These are phyloP conservation scores for Ctenopoma kingsleyae DNA, from an alignment of 2,797 vertebrate genomes.

Conservation along the genomic window DNA sequence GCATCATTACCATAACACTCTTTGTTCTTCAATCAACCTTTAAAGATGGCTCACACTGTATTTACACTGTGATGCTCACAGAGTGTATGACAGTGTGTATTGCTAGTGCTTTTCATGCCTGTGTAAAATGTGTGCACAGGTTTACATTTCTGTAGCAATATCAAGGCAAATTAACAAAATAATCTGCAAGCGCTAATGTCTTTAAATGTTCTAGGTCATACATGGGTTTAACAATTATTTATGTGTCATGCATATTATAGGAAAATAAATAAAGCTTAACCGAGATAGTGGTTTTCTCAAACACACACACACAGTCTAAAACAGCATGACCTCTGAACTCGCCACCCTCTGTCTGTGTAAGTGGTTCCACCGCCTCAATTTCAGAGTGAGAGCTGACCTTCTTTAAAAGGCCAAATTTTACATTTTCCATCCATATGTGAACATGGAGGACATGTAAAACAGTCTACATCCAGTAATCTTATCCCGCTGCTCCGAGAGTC, in stretches of 20 bases:
- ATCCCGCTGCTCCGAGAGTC: conserved; percentile 25
- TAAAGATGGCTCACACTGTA: conserved; percentile 33
- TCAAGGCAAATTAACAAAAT: conserved; percentile 11
- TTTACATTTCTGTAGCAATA: conserved; percentile 33
- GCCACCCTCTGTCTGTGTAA: neutral
- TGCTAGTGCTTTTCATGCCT: neutral
- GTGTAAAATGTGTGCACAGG: conserved; percentile 15
- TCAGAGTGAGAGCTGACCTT: conserved; percentile 32
- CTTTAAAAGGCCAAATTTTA: conserved; percentile 49
- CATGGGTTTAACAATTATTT: conserved; percentile 31
- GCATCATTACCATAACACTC: conserved; percentile 40
- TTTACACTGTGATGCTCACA: conserved; percentile 13
- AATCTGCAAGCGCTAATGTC: conserved; percentile 40
- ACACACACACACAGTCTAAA: conserved; percentile 19
- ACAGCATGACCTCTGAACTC: conserved; percentile 36
- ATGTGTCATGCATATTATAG: conserved; percentile 11
- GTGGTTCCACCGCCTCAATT: conserved; percentile 17
- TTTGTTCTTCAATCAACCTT: conserved; percentile 63
- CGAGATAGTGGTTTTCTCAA: conserved; percentile 10
- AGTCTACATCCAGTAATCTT: conserved; percentile 28
- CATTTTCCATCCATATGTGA: conserved; percentile 36
- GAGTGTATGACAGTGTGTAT: conserved; percentile 1
- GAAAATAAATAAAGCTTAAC: conserved; percentile 15
- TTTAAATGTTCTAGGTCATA: conserved; percentile 52
- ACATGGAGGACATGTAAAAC: conserved; percentile 33